Evolutionary conservation across 1,140 invertebrate genomes (phyloP).

Genomic region (Cyrtorhinus lividipennis): DNA sequence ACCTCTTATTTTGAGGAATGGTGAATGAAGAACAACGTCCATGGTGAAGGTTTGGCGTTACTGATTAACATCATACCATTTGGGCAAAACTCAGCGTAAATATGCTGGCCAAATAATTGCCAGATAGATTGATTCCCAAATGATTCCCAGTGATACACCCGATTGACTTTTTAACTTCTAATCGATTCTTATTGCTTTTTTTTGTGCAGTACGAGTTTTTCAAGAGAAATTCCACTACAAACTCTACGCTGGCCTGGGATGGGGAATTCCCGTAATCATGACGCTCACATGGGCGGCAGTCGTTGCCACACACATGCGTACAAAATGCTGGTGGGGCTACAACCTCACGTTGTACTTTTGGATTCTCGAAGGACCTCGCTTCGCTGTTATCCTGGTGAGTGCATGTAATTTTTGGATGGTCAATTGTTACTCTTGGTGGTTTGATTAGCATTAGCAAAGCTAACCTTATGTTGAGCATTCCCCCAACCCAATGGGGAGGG

Average conservation of each 20-base stretch:
- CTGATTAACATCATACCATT: no score
- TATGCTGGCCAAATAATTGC: no score
- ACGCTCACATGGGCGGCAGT: conserved; percentile 58
- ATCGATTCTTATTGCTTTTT: conserved; percentile 10
- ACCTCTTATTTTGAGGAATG: no score
- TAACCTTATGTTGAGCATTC: no score
- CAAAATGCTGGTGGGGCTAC: conserved; percentile 72
- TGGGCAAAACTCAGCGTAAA: no score
- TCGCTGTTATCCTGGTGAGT: conserved; percentile 59
- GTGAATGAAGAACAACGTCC: no score
- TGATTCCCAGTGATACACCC: no score
- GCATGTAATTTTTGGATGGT: no score
- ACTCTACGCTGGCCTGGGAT: conserved; percentile 60
- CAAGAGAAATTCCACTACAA: conserved; percentile 55
- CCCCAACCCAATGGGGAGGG: no score
- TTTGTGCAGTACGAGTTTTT: conserved; percentile 51
- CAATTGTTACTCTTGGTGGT: neutral
- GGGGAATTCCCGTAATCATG: conserved; percentile 61
- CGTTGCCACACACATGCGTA: conserved; percentile 29
- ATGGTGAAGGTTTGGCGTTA: no score
- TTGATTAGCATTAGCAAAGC: no score
- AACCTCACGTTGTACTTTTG: conserved; percentile 65
- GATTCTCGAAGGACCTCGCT: conserved; percentile 72
- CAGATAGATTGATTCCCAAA: no score
- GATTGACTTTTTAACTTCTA: neutral